Percentiles rank a stretch among this genome's conserved stretches.
These are phyloP conservation scores for Cossypha niveicapilla DNA, from an alignment of 2,797 vertebrate species.

Conservation along the genomic window DNA sequence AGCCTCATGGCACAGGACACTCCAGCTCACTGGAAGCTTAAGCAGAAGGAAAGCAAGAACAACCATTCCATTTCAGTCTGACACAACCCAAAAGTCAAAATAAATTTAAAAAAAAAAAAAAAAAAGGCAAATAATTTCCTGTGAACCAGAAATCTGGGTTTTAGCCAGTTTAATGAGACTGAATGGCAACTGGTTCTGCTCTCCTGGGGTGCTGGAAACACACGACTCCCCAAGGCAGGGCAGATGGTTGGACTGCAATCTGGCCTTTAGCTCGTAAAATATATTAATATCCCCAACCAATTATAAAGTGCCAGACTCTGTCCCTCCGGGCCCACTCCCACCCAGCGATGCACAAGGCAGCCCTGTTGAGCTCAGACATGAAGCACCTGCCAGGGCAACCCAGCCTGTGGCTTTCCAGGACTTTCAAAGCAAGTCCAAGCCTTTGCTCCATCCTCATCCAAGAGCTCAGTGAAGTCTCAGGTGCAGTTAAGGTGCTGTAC, in stretches of 20 bases:
- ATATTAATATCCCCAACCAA: conserved; percentile 26
- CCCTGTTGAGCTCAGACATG: neutral
- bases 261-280: neutral
- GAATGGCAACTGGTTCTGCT: neutral
- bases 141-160: neutral
- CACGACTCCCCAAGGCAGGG: neutral
- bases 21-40: rapidly evolving
- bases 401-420: neutral
- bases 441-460: neutral
- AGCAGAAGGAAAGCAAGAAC: neutral
- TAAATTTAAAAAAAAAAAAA: neutral
- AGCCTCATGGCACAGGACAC: neutral
- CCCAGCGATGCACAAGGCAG: neutral
- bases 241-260: conserved; percentile 24
- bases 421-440: neutral
- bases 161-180: conserved; percentile 10
- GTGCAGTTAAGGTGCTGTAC: neutral
- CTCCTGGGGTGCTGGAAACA: neutral
- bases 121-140: conserved; percentile 7
- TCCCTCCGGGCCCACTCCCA: neutral
- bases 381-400: neutral
- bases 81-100: neutral
- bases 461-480: neutral
- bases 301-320: conserved; percentile 1
- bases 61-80: neutral